Conservation (phyloP, 2,113 vertebrate species). For the Syngnathus floridae region DNA sequence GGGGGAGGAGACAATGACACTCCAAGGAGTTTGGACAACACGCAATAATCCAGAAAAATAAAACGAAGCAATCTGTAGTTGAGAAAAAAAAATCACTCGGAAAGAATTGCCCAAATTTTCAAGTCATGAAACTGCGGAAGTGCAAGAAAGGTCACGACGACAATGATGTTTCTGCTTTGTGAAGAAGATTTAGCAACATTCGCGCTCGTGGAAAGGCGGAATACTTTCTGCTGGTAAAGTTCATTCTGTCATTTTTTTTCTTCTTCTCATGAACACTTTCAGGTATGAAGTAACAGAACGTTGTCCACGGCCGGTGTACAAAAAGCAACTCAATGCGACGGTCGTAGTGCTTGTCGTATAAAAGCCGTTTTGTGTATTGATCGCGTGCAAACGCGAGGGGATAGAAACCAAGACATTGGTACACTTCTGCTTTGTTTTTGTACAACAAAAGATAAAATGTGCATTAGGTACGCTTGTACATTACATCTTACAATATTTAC, state of each 20-base stretch:
- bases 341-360: slow-evolving; percentile 79
- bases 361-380: slow-evolving; percentile 82
- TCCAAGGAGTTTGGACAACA: background rate
- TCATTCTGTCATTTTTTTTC: slow-evolving; percentile 62
- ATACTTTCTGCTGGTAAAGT: slow-evolving; percentile 74
- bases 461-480: slow-evolving; percentile 99
- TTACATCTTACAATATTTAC: slow-evolving; percentile 99
- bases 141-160: background rate
- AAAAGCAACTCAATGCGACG: slow-evolving; percentile 69
- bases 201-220: slow-evolving; percentile 8
- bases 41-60: background rate
- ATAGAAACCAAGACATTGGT: slow-evolving; percentile 98
- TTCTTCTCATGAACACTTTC: slow-evolving; percentile 66
- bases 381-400: slow-evolving; percentile 82
- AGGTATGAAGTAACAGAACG: slow-evolving; percentile 73
- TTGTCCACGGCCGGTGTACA: slow-evolving; percentile 69
- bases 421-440: slow-evolving; percentile 87
- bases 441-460: slow-evolving; percentile 99
- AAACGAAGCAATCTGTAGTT: background rate
- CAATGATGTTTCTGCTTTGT: background rate
- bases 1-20: background rate
- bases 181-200: slow-evolving; percentile 11
- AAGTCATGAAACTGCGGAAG: background rate
- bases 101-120: background rate
- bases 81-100: background rate